Conservation (phyloP, 1,140 invertebrate species). For the Stegodyphus dumicola region DNA sequence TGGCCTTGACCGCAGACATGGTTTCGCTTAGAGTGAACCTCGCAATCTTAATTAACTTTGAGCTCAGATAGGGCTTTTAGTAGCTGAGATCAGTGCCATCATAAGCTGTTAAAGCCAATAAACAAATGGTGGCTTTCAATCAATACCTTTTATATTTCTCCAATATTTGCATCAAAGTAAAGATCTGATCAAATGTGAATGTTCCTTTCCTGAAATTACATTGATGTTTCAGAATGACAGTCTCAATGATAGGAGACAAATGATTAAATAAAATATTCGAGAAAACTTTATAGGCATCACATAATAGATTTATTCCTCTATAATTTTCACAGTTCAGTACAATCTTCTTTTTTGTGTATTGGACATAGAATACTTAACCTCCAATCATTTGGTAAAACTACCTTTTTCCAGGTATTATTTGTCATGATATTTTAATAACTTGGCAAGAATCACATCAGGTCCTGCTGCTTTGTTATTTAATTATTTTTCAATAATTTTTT, state of each 20-base stretch:
- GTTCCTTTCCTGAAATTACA: neutral
- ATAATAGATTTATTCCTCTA: constrained; percentile 2
- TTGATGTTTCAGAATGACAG: neutral
- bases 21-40: no score
- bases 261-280: constrained; percentile 2
- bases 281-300: neutral
- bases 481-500: no score
- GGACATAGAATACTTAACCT: constrained; percentile 6
- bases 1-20: no score
- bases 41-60: no score
- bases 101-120: no score
- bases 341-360: constrained; percentile 3
- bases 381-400: neutral
- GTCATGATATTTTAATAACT: no score
- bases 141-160: no score
- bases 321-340: constrained; percentile 6
- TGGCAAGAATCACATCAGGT: neutral
- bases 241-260: neutral
- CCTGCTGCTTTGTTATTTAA: constrained; percentile 22
- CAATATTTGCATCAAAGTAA: neutral
- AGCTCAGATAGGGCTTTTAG: no score
- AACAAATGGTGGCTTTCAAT: no score
- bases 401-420: neutral
- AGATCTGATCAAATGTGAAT: constrained; percentile 3
- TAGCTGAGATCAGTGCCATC: no score